Percentiles rank a stretch among this genome's conserved stretches.
Evolutionary conservation across 2,797 vertebrate species (phyloP).

Genomic region (Bothrops alternatus): DNA sequence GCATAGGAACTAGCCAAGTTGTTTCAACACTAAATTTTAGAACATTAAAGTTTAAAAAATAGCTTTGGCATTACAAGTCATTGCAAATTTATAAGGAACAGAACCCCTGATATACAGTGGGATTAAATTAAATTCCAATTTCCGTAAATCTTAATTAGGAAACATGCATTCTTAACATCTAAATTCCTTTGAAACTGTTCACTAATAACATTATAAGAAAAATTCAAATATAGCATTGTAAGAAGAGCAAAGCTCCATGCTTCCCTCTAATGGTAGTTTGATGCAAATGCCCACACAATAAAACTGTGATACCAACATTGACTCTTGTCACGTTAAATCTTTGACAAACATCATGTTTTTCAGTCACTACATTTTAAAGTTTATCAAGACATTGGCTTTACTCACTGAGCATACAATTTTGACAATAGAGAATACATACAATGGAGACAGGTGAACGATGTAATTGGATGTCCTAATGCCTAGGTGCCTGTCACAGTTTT

Average conservation of each 20-base stretch:
- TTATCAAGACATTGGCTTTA: neutral
- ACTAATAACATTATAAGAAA: neutral
- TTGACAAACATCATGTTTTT: neutral
- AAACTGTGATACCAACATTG: neutral
- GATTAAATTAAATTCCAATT: neutral
- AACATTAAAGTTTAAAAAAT: neutral
- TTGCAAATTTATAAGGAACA: neutral
- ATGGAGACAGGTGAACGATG: neutral
- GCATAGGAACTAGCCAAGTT: neutral
- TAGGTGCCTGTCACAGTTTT: neutral
- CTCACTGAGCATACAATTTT: neutral
- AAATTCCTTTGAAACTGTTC: neutral
- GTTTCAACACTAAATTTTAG: neutral
- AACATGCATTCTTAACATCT: neutral
- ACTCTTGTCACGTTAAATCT: neutral
- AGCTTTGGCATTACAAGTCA: neutral
- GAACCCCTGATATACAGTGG: neutral
- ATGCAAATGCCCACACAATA: constrained; percentile 16
- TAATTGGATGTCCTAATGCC: neutral
- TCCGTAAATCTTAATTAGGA: neutral
- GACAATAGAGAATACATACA: neutral
- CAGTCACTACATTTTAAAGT: neutral
- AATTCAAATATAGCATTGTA: neutral
- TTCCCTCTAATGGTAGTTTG: constrained; percentile 34
- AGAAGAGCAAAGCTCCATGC: constrained; percentile 4